Evolutionary conservation across 2,113 vertebrate genomes (phyloP), one percentile per base, ranked within the genome.

Genomic region (Scomber colias): DNA sequence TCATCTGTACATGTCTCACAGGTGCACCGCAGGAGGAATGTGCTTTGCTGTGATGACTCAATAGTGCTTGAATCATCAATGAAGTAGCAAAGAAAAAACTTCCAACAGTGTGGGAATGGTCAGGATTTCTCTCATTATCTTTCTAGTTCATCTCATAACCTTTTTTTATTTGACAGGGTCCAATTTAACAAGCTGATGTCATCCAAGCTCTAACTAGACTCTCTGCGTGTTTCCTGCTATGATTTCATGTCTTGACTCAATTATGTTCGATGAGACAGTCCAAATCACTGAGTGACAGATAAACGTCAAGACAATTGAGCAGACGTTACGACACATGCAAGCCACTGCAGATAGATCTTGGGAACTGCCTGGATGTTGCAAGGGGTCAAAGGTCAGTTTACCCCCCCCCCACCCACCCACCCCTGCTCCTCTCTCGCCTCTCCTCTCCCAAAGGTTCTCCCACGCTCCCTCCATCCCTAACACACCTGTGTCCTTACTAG

Each of bases 401-500:
- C 3, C 30, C 62, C 70, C 21, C 21, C 24, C 24, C 24, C 24
- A 1, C 24, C 24, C 24, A 27, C 65, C 51, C 54, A 63, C 73
- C 56, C 11, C 64, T 16, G 48, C 35, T 16, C 65, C 21, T 56
- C 31, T 70, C 40, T 65, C 17, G 31, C 66, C 30, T 68, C 15
- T 64, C 27, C 65, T n/a, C 77, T 73, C 70, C 73, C 31, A 40
- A 27, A 45, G 21, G 51, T 73, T 85, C 88, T 91, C 92, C 90
- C 90, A 90, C 77, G 75, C 80, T 86, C 84, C 59, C 79, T 75
- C 73, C 64, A 65, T 87, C 75, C 53, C 61, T 67, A 44, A 88
- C 92, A 84, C 91, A 92, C 93, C 92, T 93, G 90, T 84, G 89
- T 79, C 85, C 83, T 86, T 79, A 73, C 57, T 12, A 66, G 64